Evolutionary conservation across 2,888 invertebrate genomes (phyloP), one percentile per base, ranked within the genome.

Genomic region (Apotomis betuletana): DNA sequence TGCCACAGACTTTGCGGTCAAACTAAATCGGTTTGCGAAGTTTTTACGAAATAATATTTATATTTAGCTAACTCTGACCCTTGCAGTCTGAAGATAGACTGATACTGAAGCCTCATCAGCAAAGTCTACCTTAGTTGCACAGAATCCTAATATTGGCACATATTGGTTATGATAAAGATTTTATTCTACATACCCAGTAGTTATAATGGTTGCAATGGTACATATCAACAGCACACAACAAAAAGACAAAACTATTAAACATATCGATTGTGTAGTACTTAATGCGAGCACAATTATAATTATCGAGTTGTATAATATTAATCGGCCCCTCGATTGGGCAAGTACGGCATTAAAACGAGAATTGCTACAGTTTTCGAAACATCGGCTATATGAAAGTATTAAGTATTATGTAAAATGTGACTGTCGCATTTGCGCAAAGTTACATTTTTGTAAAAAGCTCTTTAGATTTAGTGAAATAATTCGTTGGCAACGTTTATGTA

Each of bases 301-400:
- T 65, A 74, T 74, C 58, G 69, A 60, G 65, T 72, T 74, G 74
- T 74, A 74, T 74, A 74, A 74, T 69, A 69, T 65, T 74, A 72
- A 72, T 69, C 65, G 74, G 61, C 46, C 27, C 71, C 69, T 74
- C 65, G 72, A 71, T 74, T 74, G 71, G 62, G 74, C 62, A 72
- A 74, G 46, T 67, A 38, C 63, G 8, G 46, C 51, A 49, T 61
- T 65, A 55, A 70, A 65, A 60, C 41, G 61, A 57, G 67, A 71
- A 67, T 62, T 71, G 71, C 41, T 49, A 70, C 70, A 71, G 61
- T 61, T 67, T 55, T 51, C 61, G 61, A 67, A 71, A 71, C 51
- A 61, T 67, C 51, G 61, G 67, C 51, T 62, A 44, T 51, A 62
- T 71, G 57, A 67, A 62, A 67, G 67, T 61, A 49, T 46, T 60